Evolutionary conservation across 1,140 invertebrate genomes (phyloP), one percentile per base, ranked within the genome.

Genomic region (Bombus cullumanus): DNA sequence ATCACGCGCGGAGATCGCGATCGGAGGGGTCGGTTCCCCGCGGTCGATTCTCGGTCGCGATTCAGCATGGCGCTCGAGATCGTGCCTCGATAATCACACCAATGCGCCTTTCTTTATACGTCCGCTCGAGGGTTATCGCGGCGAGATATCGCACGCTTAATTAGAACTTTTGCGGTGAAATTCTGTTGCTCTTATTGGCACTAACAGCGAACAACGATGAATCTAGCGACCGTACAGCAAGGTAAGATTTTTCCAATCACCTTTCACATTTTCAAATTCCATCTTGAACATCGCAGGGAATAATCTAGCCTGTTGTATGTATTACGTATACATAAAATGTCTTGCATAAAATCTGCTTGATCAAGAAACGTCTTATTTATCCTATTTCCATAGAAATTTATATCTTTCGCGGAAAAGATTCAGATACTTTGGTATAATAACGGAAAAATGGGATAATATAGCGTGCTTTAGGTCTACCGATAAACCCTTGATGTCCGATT

Each of bases 1-100:
- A 71, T 69, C 31, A 59, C n/a, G 28, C 31, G n/a, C 2, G 13
- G 37, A 82, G 79, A 81, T 76, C 64, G 39, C 43, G 83, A 86
- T 86, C 87, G 83, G 37, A 74, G 28, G 43, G 75, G 75, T 77
- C 57, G 53, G 47, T 28, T 3, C 31, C 0, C 25, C 34, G 34
- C 74, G n/a, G 76, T 39, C 71, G 81, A 83, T 83, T 57, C 81
- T 68, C 37, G 68, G n/a, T 43, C 66, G 75, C 75, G 83, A 84
- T 84, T 37, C 83, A 43, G 18, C 57, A 25, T 43, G 37, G 62
- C 62, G 41, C 39, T 47, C 18, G 13, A 72, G 77, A 81, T 81
- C 57, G 57, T 9, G 43, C 4, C n/a, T 31, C 31, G 83, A 85
- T 85, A 62, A 31, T 25, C 28, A 0, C 18, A 25, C 13, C 12